These are phyloP conservation scores for Andrena praecox DNA, from an alignment of 2,888 invertebrate genomes.

Conservation along the genomic window DNA sequence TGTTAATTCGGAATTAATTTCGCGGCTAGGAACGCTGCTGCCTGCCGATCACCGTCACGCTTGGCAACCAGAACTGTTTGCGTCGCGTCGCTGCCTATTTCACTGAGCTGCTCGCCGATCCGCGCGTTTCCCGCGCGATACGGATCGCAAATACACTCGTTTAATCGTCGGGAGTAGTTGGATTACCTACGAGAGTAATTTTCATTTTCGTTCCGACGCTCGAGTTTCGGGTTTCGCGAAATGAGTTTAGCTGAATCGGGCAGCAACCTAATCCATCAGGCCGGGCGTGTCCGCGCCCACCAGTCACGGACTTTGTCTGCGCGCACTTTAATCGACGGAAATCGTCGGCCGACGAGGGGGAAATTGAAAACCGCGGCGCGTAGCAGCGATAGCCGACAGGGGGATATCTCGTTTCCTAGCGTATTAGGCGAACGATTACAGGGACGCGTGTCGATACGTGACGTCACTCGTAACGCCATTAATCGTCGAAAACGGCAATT, in stretches of 20 bases:
- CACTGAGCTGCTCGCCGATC: background rate
- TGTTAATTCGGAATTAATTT: constrained; percentile 62
- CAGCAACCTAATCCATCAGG: constrained; percentile 40
- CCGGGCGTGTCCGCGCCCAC: background rate
- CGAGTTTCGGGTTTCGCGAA: background rate
- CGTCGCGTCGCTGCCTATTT: background rate
- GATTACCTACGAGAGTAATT: constrained; percentile 26
- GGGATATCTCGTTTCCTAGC: constrained; percentile 41
- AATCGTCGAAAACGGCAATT: constrained; percentile 24
- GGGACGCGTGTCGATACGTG: constrained; percentile 21
- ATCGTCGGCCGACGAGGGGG: constrained; percentile 46
- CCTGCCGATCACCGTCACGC: background rate
- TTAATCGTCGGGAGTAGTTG: constrained; percentile 5
- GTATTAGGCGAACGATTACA: constrained; percentile 12
- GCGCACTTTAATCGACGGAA: constrained; percentile 64
- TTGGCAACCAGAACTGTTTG: background rate
- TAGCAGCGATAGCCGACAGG: constrained; percentile 15
- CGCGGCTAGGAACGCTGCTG: constrained; percentile 18
- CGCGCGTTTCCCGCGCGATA: background rate
- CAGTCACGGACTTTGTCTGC: constrained; percentile 21
- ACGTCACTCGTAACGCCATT: constrained; percentile 1
- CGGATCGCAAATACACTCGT: background rate
- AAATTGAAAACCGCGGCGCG: constrained; percentile 47
- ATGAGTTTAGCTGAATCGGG: constrained; percentile 1
- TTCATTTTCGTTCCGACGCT: constrained; percentile 11